Conservation (phyloP, 1,140 invertebrate genomes). For the Stegodyphus mimosarum region DNA sequence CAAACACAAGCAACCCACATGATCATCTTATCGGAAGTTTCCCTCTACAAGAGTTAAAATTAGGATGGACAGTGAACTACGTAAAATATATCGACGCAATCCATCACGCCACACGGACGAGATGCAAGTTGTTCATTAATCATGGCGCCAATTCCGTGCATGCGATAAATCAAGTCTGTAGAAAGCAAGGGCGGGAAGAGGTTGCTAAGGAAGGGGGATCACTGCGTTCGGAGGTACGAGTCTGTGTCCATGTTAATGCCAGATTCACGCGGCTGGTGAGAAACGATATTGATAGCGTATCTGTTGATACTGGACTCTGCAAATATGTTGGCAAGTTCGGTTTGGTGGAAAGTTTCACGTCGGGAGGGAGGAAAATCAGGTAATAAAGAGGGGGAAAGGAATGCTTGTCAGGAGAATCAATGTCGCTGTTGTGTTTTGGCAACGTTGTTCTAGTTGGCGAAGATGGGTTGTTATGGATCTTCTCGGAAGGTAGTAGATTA, state of each 20-base stretch:
- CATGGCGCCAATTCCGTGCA: not conserved
- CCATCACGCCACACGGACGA: conserved; percentile 17
- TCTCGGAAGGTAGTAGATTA: too few species aligned
- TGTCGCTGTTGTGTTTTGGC: not conserved
- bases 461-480: too few species aligned
- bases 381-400: not conserved
- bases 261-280: not conserved
- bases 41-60: conserved; percentile 24
- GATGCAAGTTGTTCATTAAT: conserved; percentile 26
- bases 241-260: conserved; percentile 16
- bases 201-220: too few species aligned
- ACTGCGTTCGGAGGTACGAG: not conserved
- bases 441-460: too few species aligned
- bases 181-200: too few species aligned
- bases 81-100: conserved; percentile 24
- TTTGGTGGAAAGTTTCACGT: not conserved
- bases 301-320: conserved; percentile 9
- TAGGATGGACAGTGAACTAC: not conserved
- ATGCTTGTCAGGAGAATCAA: not conserved
- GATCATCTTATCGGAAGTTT: conserved; percentile 10
- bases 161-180: conserved; percentile 13
- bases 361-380: not conserved
- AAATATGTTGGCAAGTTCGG: not conserved
- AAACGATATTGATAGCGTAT: conserved; percentile 28
- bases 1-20: not conserved